phyloP scores from a whole-genome alignment of 2,113 vertebrate genomes.

The Stictonetta naevosa region DNA sequence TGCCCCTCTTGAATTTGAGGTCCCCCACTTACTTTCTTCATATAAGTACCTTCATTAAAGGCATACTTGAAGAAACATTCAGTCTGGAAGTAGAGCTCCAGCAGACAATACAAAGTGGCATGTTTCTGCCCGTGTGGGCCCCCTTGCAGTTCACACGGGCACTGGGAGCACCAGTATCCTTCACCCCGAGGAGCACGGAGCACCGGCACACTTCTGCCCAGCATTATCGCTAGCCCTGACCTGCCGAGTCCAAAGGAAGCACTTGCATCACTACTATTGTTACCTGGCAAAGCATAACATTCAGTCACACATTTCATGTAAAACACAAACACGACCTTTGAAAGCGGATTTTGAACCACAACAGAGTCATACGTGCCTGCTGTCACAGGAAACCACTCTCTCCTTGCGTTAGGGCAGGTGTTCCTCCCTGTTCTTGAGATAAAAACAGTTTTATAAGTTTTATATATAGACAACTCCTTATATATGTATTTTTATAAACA shows the following conservation, averaged over 20 bases:
- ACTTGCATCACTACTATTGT: background rate
- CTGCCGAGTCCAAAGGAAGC: background rate
- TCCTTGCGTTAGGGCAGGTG: background rate
- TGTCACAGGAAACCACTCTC: background rate
- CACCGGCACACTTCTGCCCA: background rate
- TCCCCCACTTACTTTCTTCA: background rate
- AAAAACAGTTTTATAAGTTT: too few species aligned
- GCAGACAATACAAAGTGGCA: background rate
- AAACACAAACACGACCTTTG: conserved; percentile 28
- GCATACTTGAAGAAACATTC: background rate
- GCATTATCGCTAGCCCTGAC: background rate
- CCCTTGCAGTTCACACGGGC: background rate
- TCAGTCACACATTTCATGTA: background rate
- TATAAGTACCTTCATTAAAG: background rate
- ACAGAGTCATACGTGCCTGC: background rate
- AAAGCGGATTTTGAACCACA: background rate
- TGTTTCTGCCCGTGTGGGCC: background rate
- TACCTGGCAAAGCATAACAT: background rate
- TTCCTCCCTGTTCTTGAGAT: background rate
- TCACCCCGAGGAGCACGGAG: background rate
- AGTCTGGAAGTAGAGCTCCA: background rate
- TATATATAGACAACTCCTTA: background rate
- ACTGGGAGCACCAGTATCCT: background rate
- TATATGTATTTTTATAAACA: background rate
- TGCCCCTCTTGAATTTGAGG: background rate